phyloP scores from a whole-genome alignment of 1,140 invertebrate genomes.

The Drosophila nannoptera region DNA sequence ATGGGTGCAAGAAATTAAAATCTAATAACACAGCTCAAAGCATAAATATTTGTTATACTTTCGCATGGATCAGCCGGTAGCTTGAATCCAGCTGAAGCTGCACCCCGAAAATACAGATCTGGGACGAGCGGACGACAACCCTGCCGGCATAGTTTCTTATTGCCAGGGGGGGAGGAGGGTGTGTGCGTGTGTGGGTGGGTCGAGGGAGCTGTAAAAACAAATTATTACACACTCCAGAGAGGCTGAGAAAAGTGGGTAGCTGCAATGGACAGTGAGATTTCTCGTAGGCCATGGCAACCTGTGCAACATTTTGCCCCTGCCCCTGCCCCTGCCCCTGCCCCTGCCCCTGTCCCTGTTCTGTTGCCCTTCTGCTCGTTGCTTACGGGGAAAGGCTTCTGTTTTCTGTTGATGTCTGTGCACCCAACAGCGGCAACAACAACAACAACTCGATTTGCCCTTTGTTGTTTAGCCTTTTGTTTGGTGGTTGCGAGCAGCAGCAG shows the following conservation, averaged over 20 bases:
- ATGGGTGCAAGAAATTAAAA: constrained; percentile 77
- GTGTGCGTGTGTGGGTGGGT: constrained; percentile 13
- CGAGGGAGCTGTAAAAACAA: constrained; percentile 56
- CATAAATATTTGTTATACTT: constrained; percentile 78
- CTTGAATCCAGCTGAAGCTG: constrained; percentile 50
- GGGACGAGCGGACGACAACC: constrained; percentile 29
- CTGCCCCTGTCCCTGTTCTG: no score
- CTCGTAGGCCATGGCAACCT: constrained; percentile 59
- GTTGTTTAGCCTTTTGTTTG: constrained; percentile 65
- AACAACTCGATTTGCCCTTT: constrained; percentile 58
- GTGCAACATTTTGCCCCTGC: constrained; percentile 63
- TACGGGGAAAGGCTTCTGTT: constrained; percentile 53
- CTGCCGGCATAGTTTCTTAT: constrained; percentile 50
- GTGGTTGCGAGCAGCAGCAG: constrained; percentile 53
- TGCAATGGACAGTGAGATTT: constrained; percentile 50
- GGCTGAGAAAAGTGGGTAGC: constrained; percentile 10
- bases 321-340: constrained; percentile 16
- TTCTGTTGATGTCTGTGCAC: constrained; percentile 45
- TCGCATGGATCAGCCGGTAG: constrained; percentile 38
- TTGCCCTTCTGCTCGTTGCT: constrained; percentile 5
- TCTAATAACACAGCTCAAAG: constrained; percentile 76
- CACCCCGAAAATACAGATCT: not conserved
- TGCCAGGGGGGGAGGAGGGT: constrained; percentile 4
- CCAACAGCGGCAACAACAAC: constrained; percentile 21
- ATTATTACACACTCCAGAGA: constrained; percentile 68